Conservation (phyloP, 2,113 vertebrate genomes). For the Pedionomus torquatus region DNA sequence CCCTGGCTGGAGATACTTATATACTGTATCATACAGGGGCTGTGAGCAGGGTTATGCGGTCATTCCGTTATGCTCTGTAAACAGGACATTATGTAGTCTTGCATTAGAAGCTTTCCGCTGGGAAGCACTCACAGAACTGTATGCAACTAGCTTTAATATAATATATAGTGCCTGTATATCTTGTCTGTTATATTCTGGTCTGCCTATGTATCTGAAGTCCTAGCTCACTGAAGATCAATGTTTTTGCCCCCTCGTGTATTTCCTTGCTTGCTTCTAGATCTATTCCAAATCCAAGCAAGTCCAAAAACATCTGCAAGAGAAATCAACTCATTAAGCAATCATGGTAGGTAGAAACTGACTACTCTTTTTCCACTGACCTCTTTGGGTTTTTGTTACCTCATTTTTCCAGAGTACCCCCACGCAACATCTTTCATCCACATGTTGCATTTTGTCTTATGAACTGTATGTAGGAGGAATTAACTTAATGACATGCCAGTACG, state of each 20-base stretch:
- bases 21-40: background rate
- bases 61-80: rapidly evolving
- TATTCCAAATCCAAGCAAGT: background rate
- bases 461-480: background rate
- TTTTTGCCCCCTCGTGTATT: background rate
- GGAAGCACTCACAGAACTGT: background rate
- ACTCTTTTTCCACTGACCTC: constrained; percentile 31
- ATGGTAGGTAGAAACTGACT: background rate
- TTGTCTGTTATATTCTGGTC: background rate
- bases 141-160: background rate
- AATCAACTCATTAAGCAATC: background rate
- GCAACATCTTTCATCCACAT: background rate
- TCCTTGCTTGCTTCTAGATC: background rate
- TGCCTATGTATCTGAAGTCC: background rate
- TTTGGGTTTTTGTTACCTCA: background rate
- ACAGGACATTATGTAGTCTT: background rate
- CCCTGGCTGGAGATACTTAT: background rate
- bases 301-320: background rate
- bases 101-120: background rate
- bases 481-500: background rate
- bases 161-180: background rate
- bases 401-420: constrained; percentile 37
- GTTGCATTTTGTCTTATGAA: background rate
- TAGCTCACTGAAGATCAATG: background rate
- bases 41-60: background rate